Base-by-base conservation (phyloP, 2,113 vertebrate species). In the Enhydra lutris region DNA sequence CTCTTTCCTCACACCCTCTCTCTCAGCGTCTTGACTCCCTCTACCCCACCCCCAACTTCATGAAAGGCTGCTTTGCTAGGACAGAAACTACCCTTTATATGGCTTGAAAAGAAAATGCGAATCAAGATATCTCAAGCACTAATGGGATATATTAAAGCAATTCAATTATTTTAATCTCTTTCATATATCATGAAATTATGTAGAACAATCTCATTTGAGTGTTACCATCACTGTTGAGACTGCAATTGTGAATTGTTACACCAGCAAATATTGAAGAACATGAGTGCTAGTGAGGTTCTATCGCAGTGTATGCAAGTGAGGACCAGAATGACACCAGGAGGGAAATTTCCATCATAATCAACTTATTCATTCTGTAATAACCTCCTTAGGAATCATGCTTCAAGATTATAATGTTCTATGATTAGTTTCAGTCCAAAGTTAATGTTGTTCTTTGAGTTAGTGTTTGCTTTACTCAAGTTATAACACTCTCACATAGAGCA, bases 271-370 rank as follows among this genome's bases (percentile, higher is more conserved):
- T 96, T 94, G 94, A 95, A 94, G 94, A 97, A 97, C 94, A 95
- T 57, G 91, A 95, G 71, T 85, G 87, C 42, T 71, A 55, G 91
- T 63, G 55, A 97, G 92, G 95, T 92, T 92, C 97, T 95, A 79
- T 95, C 34, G 80, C 94, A 10, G 42, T 6, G 29, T 52, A 39
- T 94, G 95, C 88, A 45, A 94, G 87, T 89, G 59, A 98, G 67
- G 91, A 92, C 94, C 85, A 86, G 63, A 92, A 83, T 6, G 67
- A 98, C 97, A 95, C 78, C 71, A 90, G 82, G 42, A 96, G 61
- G 67, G 67, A 89, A 97, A 97, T 97, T 98, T 98, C 97, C 97
- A 98, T 98, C 95, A 98, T 89, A 98, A 98, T 98, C 96, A 93
- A 84, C 97, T 94, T 94, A 97, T 98, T 98, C 97, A 98, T 97